Conservation (phyloP, 2,888 invertebrate species). For the Oscheius sp. region DNA sequence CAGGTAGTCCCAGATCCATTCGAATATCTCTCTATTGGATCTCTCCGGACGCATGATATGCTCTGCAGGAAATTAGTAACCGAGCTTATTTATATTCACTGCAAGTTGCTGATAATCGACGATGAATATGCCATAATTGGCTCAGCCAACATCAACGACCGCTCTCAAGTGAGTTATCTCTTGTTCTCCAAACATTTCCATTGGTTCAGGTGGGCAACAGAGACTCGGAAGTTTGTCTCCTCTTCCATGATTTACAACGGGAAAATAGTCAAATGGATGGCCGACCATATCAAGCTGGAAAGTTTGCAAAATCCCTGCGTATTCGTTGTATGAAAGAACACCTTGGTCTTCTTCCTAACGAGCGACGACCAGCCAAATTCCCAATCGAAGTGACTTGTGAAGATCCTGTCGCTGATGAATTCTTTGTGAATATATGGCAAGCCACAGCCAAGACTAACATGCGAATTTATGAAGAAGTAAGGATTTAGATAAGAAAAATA, state of each 20-base stretch:
- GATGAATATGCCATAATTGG: slow-evolving; percentile 90
- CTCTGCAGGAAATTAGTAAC: slow-evolving; percentile 76
- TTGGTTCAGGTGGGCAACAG: slow-evolving; percentile 80
- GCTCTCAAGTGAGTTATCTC: slow-evolving; percentile 80
- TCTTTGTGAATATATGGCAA: slow-evolving; percentile 87
- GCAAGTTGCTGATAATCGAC: slow-evolving; percentile 92
- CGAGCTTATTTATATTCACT: slow-evolving; percentile 95
- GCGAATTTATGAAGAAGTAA: slow-evolving; percentile 84
- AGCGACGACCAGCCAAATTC: slow-evolving; percentile 51
- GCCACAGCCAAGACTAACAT: slow-evolving; percentile 84
- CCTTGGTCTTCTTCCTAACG: slow-evolving; percentile 79
- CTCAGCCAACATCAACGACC: slow-evolving; percentile 96
- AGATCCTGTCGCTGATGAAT: slow-evolving; percentile 83
- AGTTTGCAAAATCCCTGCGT: slow-evolving; percentile 85
- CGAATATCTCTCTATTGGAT: slow-evolving; percentile 73
- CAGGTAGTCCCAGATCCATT: slow-evolving; percentile 69
- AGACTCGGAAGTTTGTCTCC: slow-evolving; percentile 83
- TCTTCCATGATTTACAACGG: slow-evolving; percentile 79
- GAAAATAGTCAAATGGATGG: slow-evolving; percentile 84
- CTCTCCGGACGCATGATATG: slow-evolving; percentile 72
- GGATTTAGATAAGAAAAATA: neutral
- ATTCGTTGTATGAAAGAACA: slow-evolving; percentile 88
- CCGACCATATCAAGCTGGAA: slow-evolving; percentile 82
- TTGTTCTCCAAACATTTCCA: neutral
- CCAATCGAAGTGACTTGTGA: slow-evolving; percentile 52